Percentiles rank a stretch among this genome's conserved stretches.
Evolutionary conservation across 2,797 vertebrate genomes (phyloP).

Genomic region (Clarias pachynema): DNA sequence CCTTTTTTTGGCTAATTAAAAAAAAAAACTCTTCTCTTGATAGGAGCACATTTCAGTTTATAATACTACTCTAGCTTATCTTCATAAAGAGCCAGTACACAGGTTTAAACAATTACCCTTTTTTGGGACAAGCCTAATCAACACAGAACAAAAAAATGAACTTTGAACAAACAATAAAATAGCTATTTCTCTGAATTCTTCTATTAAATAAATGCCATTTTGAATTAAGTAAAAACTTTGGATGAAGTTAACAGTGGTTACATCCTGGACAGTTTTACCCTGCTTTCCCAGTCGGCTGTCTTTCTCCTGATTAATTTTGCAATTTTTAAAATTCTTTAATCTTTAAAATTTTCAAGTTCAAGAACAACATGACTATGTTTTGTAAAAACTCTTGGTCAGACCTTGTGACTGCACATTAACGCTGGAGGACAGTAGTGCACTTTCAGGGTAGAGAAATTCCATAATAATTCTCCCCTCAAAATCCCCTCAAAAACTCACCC

Average conservation of each 20-base stretch:
- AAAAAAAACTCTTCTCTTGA: not conserved
- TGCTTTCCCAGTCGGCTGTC: not conserved
- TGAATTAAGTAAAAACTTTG: not conserved
- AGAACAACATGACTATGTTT: not conserved
- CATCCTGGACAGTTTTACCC: not conserved
- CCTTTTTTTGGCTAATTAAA: not conserved
- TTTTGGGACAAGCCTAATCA: not conserved
- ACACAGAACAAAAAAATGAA: not conserved
- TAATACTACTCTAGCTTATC: not conserved
- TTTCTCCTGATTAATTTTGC: not conserved
- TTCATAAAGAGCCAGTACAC: not conserved
- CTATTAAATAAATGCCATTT: not conserved
- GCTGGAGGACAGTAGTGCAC: constrained; percentile 2
- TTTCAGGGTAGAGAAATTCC: not conserved
- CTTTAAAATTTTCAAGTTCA: no score
- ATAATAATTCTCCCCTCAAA: not conserved
- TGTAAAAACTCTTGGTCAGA: constrained; percentile 9
- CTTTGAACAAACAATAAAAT: not conserved
- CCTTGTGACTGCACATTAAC: not conserved
- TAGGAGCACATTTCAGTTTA: not conserved
- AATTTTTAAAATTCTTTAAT: not conserved
- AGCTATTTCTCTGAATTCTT: not conserved
- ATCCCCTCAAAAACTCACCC: not conserved
- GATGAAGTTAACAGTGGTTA: not conserved
- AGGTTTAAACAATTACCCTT: not conserved